Base-by-base conservation (phyloP, 2,113 vertebrate species). In the Diglossa brunneiventris region DNA sequence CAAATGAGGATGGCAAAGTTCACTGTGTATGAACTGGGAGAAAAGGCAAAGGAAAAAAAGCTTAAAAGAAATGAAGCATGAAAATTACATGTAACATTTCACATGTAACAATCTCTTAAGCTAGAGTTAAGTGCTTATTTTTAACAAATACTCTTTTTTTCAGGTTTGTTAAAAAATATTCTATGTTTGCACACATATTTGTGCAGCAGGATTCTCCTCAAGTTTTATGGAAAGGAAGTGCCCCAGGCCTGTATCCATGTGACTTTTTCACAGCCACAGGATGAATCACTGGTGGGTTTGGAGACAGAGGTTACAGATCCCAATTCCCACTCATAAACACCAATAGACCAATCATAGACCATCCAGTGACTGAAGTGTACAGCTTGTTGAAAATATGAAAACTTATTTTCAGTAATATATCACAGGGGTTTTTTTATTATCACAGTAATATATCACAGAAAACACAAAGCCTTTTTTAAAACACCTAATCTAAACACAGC, bases 111-210 rank as follows among this genome's bases (percentile, higher is more conserved):
- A 58, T 33, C 14, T 82, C 33, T 46, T 78, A 68, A 50, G 8
- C 21, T 63, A 53, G 27, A 39, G 89, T 76, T 23, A 82, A 56
- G 22, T 15, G 19, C 30, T 74, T 50, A 20, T 35, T 69, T 80
- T 83, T 22, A 81, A 90, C 2, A 77, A 90, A 68, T 26, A 42
- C 3, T 63, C 12, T 46, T 72, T 77, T 55, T 46, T 52, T 41
- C 20, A 33, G 3, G 26, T 61, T 82, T 79, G 0, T 0, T 37
- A 44, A 50, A 79, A 84, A 83, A 67, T 1, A 0, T 14, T 35
- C 14, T 7, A 62, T 6, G 70, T 70, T 13, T 79, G 33, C 30
- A 58, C 20, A 14, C 4, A 30, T 17, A 47, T 17, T 56, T 42
- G 6, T 52, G 33, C n/a, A 82, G 52, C 47, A 68, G 27, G 30